phyloP scores from a whole-genome alignment of 2,888 invertebrate genomes.

The Tribolium freemani region DNA sequence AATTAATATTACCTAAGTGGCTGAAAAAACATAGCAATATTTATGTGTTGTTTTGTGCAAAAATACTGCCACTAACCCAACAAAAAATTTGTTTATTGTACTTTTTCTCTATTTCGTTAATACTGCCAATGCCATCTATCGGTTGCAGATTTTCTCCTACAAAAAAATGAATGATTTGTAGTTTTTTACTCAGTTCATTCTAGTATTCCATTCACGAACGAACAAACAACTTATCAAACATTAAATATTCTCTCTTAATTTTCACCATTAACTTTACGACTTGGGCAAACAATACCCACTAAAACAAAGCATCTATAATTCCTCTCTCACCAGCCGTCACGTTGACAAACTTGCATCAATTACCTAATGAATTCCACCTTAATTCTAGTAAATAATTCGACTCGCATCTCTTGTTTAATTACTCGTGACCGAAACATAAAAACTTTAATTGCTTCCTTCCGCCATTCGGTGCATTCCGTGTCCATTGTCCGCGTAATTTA shows the following conservation, averaged over 20 bases:
- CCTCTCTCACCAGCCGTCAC: background rate
- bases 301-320: background rate
- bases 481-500: slow-evolving; percentile 44
- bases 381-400: slow-evolving; percentile 31
- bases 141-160: too few relatives aligned
- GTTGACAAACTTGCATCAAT: background rate
- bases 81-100: too few relatives aligned
- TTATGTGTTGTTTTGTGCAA: too few relatives aligned
- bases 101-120: too few relatives aligned
- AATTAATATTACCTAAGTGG: too few relatives aligned
- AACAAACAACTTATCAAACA: too few relatives aligned
- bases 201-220: too few relatives aligned
- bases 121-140: too few relatives aligned
- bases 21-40: too few relatives aligned
- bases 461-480: slow-evolving; percentile 19
- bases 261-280: background rate
- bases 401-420: slow-evolving; percentile 50
- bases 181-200: too few relatives aligned
- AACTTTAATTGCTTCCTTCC: slow-evolving; percentile 55
- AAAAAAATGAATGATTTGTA: too few relatives aligned
- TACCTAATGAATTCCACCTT: slow-evolving; percentile 11
- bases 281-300: background rate
- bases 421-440: slow-evolving; percentile 53
- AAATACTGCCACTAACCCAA: too few relatives aligned
- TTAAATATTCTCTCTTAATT: background rate